Base-by-base conservation (phyloP, 1,140 invertebrate species). In the Frieseomelitta varia region DNA sequence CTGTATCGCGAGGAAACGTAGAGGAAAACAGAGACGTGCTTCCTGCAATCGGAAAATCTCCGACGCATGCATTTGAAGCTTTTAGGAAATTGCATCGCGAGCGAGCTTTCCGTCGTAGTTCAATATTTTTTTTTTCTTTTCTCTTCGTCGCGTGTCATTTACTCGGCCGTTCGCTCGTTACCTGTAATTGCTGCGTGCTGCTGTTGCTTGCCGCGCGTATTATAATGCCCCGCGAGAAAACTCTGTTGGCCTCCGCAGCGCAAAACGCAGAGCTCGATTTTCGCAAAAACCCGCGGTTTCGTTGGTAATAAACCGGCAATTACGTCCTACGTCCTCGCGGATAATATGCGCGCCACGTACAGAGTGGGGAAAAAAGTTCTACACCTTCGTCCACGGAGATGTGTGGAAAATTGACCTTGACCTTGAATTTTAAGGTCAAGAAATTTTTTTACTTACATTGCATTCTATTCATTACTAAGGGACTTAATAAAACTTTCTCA, bases 211-310 rank as follows among this genome's bases (percentile, higher is more conserved):
- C 34, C 27, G 63, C 30, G 72, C n/a, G n/a, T n/a, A 6, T 76
- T 75, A 34, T 81, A 69, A 77, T 58, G 71, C 69, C 58, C 34
- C 75, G 82, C 68, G 75, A 77, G 78, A 82, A 81, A 85, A 79
- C 56, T 81, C 63, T 2, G 58, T 21, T 53, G 84, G 67, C 67
- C 78, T 80, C 82, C 75, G 68, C 47, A 74, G 51, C 67, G 51
- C 78, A n/a, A 39, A 79, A 55, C 65, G 51, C n/a, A n/a, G n/a
- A 58, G 12, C 53, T 71, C 47, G 30, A 79, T 69, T 79, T 79
- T 79, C 78, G 78, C 58, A 11, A 8, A 39, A 68, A 39, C 34
- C 12, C 67, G 67, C 68, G 53, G 68, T 53, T 56, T 24, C 34
- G 65, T 30, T 34, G 78, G 53, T 27, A 68, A 34, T 79, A 79